Conservation (phyloP, 2,797 vertebrate species). For the Poecilia wingei region DNA sequence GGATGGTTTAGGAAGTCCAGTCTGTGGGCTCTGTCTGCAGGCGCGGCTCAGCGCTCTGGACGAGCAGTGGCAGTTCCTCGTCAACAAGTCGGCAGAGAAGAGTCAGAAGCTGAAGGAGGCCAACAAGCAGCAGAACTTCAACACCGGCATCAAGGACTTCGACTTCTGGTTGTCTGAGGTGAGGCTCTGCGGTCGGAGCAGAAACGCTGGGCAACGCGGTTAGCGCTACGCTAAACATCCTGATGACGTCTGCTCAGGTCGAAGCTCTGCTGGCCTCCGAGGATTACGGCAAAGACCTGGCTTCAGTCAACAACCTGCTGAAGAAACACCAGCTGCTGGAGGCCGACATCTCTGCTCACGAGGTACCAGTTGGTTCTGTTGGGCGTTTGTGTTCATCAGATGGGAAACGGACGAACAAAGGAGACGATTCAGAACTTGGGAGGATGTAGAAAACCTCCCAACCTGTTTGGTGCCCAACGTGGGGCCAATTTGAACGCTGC, state of each 20-base stretch:
- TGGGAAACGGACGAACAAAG: too few relatives aligned
- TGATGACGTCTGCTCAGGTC: conserved; percentile 79
- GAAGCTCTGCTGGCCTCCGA: conserved; percentile 97
- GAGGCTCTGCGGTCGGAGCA: neutral
- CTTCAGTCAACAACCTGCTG: conserved; percentile 97
- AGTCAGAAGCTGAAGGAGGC: conserved; percentile 98
- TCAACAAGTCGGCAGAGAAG: conserved; percentile 97
- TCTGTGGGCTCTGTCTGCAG: conserved; percentile 64
- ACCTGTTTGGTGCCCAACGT: too few relatives aligned
- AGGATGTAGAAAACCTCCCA: too few relatives aligned
- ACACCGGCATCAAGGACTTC: conserved; percentile 99
- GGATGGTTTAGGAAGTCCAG: too few relatives aligned
- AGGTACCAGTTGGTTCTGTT: conserved; percentile 76
- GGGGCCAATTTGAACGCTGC: too few relatives aligned
- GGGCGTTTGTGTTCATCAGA: too few relatives aligned
- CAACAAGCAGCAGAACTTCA: conserved; percentile 99
- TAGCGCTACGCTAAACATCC: neutral
- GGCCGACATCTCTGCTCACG: conserved; percentile 97
- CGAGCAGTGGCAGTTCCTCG: conserved; percentile 98
- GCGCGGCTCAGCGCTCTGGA: conserved; percentile 90
- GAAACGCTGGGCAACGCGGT: neutral
- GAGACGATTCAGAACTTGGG: too few relatives aligned
- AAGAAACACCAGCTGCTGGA: conserved; percentile 98
- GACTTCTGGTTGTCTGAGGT: conserved; percentile 99
- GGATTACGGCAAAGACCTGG: conserved; percentile 98